Base-by-base conservation (phyloP, 2,113 vertebrate species). In the Osmerus mordax region DNA sequence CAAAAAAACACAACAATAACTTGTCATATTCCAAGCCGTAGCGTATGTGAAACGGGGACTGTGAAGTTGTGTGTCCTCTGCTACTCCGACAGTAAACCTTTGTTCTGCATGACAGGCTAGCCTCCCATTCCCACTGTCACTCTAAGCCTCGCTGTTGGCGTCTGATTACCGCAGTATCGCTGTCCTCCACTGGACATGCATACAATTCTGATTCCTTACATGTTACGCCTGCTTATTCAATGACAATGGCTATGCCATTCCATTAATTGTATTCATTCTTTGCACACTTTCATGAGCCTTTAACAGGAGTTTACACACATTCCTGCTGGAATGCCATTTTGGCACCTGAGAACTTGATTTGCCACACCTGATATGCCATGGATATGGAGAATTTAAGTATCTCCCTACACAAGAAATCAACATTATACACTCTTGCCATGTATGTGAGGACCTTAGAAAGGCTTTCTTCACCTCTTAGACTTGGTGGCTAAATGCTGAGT, bases 131-230 rank as follows among this genome's bases (percentile, higher is more conserved):
- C 51, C 12, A 28, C 54, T 21, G 28, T 83, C 70, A 32, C 72
- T 83, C 71, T 47, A 61, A 78, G 66, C 69, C 61, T 84, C 71
- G 68, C 76, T 70, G 81, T 81, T 78, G 73, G 79, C 58, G 73
- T 72, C 58, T 78, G 77, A 87, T 84, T 81, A 75, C 77, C 73
- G 29, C 32, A 68, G 73, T 62, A 19, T 71, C 64, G 16, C 55
- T 59, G 70, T 61, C 69, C 70, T 77, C 59, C 70, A 52, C 28
- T 14, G 61, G 70, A 79, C 16, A 65, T 75, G 61, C 56, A 51
- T 61, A 15, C 81, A 85, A 88, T 90, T 74, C 71, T 87, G 81
- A 89, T 78, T 77, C 66, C 65, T 28, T 36, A 28, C 25, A 67
- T n/a, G n/a, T 72, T 79, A 47, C 67, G 55, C 54, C 54, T 29